Base-by-base conservation (phyloP, 2,797 vertebrate genomes). In the Pseudochaenichthys georgianus region DNA sequence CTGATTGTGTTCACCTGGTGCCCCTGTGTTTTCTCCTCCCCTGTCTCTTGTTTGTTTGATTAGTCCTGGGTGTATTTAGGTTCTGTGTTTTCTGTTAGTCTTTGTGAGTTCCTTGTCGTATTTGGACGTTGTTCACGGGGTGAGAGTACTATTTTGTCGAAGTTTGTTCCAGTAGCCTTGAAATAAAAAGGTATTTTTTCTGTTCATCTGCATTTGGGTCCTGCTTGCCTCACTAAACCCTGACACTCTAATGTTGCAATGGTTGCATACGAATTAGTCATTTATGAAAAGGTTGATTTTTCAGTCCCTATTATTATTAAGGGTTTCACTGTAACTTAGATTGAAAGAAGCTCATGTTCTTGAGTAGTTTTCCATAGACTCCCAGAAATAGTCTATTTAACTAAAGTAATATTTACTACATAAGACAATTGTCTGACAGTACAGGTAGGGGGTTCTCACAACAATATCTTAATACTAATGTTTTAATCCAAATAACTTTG, bases 381-480 rank as follows among this genome's bases (percentile, higher is more conserved):
- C 51, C 47, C 50, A 75, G 47, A 77, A 59, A 53, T 45, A 28
- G 17, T 54, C 13, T 72, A 47, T 52, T 21, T 46, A 64, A 57
- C 41, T 68, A 70, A 73, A 80, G 66, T 76, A 62, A 72, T 69
- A 46, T 60, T 87, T 87, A 28, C 78, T 66, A 77, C 60, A 77
- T 86, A 70, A 64, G 45, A 65, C 66, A 80, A 75, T 31, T 41
- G 31, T 73, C 45, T 47, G 50, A 64, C 17, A 16, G 67, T 64
- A 38, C 38, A 68, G 72, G 51, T 45, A 61, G 28, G 16, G 64
- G 64, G 80, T 81, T 47, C 61, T 70, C 61, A 60, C 61, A 16
- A 54, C 53, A 77, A 47, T 13, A 59, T 64, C 55, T 75, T 51
- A 54, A 28, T 76, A 21, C 64, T 15, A 52, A 4, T 17, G n/a